Evolutionary conservation across 2,888 invertebrate genomes (phyloP).

Genomic region (Machimus rusticus): DNA sequence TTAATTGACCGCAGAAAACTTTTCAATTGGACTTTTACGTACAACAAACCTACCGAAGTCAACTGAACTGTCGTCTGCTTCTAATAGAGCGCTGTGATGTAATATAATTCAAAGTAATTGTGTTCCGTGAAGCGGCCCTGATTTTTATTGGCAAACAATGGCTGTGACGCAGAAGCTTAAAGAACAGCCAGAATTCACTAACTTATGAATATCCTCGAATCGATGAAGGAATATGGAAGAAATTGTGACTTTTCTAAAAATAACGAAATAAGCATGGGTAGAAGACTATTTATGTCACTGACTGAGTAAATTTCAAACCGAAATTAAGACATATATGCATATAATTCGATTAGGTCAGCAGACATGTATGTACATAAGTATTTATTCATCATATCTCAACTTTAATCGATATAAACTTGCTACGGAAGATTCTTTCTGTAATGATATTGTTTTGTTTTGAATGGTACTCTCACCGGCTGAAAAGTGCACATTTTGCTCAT

Average conservation of each 20-base stretch:
- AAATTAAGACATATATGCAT: neutral
- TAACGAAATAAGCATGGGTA: neutral
- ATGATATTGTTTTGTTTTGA: neutral
- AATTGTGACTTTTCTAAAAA: neutral
- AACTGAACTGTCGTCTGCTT: neutral
- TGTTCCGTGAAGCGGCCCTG: neutral
- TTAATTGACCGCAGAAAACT: conserved; percentile 16
- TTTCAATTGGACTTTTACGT: conserved; percentile 19
- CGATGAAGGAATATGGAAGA: neutral
- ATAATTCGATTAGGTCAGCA: neutral
- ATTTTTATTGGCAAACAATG: neutral
- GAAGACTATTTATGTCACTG: neutral
- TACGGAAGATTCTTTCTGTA: neutral
- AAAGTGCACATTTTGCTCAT: conserved; percentile 14
- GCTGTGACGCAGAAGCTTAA: neutral
- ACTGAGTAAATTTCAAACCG: neutral
- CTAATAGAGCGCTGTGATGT: neutral
- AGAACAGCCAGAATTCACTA: neutral
- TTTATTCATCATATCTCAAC: neutral
- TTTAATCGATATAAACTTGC: neutral
- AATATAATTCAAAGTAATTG: neutral
- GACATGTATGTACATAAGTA: neutral
- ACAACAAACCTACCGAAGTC: neutral
- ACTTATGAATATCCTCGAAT: neutral
- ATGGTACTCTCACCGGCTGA: neutral